phyloP scores from a whole-genome alignment of 2,797 vertebrate genomes.

The Chiloscyllium punctatum region DNA sequence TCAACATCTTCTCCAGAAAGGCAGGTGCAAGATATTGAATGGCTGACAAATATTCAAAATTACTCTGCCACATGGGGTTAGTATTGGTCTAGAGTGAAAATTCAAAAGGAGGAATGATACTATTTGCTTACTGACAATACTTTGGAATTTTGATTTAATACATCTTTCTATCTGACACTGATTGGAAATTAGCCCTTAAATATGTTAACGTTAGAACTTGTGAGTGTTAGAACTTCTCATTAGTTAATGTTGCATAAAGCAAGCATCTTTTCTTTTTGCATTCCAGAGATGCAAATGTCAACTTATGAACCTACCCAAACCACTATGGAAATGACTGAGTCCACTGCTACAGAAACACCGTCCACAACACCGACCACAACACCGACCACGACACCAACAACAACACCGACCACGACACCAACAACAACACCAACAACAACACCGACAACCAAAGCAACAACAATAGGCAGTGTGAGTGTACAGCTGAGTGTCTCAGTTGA shows the following conservation, averaged over 20 bases:
- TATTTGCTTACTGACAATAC: neutral
- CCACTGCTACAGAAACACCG: neutral
- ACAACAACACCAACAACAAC: neutral
- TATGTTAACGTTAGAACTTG: neutral
- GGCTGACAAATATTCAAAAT: too few relatives aligned
- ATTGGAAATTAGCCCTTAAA: neutral
- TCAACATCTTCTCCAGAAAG: neutral
- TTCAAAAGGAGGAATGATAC: neutral
- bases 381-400: neutral
- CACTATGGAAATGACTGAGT: neutral
- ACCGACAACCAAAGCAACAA: neutral
- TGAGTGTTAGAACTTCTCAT: too few relatives aligned
- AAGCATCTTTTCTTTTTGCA: neutral
- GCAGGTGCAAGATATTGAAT: neutral
- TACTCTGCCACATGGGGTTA: neutral
- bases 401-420: neutral
- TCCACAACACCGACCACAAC: neutral
- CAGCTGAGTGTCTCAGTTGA: neutral
- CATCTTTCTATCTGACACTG: neutral
- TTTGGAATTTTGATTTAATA: neutral
- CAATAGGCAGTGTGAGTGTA: conserved; percentile 29
- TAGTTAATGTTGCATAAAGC: neutral
- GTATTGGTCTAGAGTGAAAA: neutral
- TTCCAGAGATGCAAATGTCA: neutral
- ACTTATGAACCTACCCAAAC: neutral